Evolutionary conservation across 2,888 invertebrate genomes (phyloP), one percentile per base, ranked within the genome.

Genomic region (Glaucopsyche alexis): DNA sequence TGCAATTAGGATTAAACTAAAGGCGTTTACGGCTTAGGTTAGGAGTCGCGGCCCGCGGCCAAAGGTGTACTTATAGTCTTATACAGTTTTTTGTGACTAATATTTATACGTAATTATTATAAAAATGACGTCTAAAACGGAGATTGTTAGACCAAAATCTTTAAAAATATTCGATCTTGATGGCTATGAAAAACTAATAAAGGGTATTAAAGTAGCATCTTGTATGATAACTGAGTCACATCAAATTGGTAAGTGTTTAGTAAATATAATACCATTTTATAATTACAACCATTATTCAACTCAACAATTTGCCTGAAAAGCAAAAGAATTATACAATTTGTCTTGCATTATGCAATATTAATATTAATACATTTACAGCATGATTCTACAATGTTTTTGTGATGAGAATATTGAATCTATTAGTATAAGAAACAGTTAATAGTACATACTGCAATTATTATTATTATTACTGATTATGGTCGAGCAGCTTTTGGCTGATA

Each of bases 221-320:
- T 94, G 94, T 77, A 94, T 94, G 94, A 88, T 94, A 69, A 91
- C 93, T 0, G 93, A 94, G 78, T 89, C 94, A 13, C 90, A 90
- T 76, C 83, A 88, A 82, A 79, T 91, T 76, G 93, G 94, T 94
- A 84, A 88, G 91, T 84, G 7, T 19, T 49, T 13, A 65, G 42
- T 42, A 19, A 19, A 19, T 55, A 11, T 9, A 19, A 19, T 55
- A 19, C 1, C 7, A 16, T n/a, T 50, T 8, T 7, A 5, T 50
- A 52, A 65, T 29, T 29, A 71, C 70, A 47, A 16, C 49, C 66
- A n/a, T 45, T 60, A 47, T 60, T 40, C 14, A 47, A 60, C 19
- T 19, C 8, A 19, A 16, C 9, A 9, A 7, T 47, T 11, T 47
- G 47, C 47, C 29, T 60, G 13, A 29, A 29, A 6, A 29, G 29